Base-by-base conservation (phyloP, 2,888 invertebrate genomes). In the Meghimatium bilineatum region DNA sequence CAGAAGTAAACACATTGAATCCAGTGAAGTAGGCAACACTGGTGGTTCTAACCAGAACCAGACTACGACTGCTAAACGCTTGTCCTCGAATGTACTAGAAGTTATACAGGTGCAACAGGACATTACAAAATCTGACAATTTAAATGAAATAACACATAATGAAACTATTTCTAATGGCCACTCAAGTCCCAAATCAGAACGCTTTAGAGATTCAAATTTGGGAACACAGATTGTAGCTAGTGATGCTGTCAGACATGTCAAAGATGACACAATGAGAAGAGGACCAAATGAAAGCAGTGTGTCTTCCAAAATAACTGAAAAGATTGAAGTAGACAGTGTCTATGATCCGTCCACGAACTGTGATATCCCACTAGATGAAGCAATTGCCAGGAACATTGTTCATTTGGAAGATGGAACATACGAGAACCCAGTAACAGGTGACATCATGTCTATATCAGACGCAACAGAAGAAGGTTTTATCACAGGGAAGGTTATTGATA, bases 371-470 rank as follows among this genome's bases (percentile, higher is more conserved):
- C 83, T 92, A 26, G 84, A 88, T 32, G 86, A 89, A 67, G 92
- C 92, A 14, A 85, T 92, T 26, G 88, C 90, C 71, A 87, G 88
- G 72, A 89, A 90, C 56, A 84, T 91, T 38, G 92, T 94, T 74
- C 93, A 94, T 87, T 92, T 92, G 69, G 91, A 91, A 85, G 93
- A 93, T 83, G 98, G 98, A 32, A 95, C 95, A 87, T 96, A 98
- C 85, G 94, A 96, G 3, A 98, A 99, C 94, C 96, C 97, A 5
- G 95, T 96, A 90, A 95, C 96, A 85, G 97, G 98, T 72, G 96
- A 97, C 89, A 93, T 96, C 1, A 91, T 98, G 26, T 96, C 95
- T 17, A 96, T 99, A 82, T 95, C 96, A 82, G 96, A 97, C 94
- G 98, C 98, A 0, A 95, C 98, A 34, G 95, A 96, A 76, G 95